phyloP scores from a whole-genome alignment of 2,888 invertebrate genomes.

The Metacarcinus magister region DNA sequence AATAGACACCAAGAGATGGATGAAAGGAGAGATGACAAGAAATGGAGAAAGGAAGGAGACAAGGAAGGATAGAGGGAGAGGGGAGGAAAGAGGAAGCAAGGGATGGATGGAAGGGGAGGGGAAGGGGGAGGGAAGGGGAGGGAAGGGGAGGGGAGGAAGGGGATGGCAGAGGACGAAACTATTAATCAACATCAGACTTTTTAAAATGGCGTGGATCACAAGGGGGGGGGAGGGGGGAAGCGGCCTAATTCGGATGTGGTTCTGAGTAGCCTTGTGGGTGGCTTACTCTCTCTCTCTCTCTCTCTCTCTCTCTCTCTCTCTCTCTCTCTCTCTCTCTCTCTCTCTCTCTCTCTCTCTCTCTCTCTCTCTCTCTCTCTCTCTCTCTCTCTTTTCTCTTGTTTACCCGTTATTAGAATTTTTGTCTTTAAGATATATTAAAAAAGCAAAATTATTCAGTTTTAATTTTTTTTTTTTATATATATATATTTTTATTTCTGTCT shows the following conservation, averaged over 20 bases:
- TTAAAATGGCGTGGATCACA: not conserved
- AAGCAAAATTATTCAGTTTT: no score
- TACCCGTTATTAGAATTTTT: not conserved
- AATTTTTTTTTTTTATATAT: no score
- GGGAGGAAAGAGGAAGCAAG: not conserved
- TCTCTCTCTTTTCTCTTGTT: no score
- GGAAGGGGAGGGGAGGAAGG: not conserved
- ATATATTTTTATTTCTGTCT: no score
- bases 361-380: not conserved
- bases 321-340: constrained; percentile 26
- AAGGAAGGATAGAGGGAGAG: not conserved
- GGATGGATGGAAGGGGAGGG: not conserved
- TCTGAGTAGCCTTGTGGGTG: not conserved
- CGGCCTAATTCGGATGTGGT: not conserved
- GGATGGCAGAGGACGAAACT: not conserved
- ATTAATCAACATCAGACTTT: constrained; percentile 21
- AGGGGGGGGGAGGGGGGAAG: not conserved
- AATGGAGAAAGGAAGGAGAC: not conserved
- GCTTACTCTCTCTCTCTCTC: constrained; percentile 5
- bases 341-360: constrained; percentile 22
- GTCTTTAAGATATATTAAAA: no score
- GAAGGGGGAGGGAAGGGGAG: not conserved
- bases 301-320: not conserved
- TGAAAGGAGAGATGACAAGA: not conserved
- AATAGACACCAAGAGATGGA: not conserved